Base-by-base conservation (phyloP, 2,113 vertebrate species). In the Lophochroa leadbeateri region DNA sequence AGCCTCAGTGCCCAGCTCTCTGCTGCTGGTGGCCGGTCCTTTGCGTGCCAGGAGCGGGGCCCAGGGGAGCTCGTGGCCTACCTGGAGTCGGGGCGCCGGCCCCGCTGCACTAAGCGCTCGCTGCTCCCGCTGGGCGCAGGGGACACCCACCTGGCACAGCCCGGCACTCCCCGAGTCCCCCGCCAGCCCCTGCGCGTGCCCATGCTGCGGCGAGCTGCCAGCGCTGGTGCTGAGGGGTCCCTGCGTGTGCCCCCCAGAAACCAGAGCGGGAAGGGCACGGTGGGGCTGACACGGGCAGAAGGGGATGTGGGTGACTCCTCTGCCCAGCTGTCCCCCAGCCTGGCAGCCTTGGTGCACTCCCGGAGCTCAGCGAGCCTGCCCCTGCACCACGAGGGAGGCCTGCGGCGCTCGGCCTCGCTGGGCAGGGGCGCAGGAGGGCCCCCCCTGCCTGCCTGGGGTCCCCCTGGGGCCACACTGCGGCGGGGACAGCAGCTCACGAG, bases 11-110 rank as follows among this genome's bases (percentile, higher is more conserved):
- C 99, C 98, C 98, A 98, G 96, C 94, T 89, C 19, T 97, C 98
- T 4, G 95, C 97, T 35, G 11, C 82, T 9, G 18, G 93, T 93
- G 28, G 98, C 15, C 98, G 98, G 98, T 99, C 99, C 43, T 97
- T 99, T 9, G 97, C 98, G 11, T 94, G 96, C 43, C 25, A 31
- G 37, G 86, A 74, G 13, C 77, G 27, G 52, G 53, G 33, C 81
- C 98, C 97, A 81, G 98, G 97, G 3, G 98, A 98, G 92, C 96
- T 99, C 91, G 98, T 99, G 61, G 98, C 99, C 76, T 99, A 99
- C 83, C 94, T 99, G 70, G 99, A 99, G 88, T 99, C 99, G 3
- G 98, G 99, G 29, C 98, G 98, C 18, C 97, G 99, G 9, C 94
- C 99, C 3, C 98, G 98, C 39, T 98, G 98, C 90, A 99, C 98